A percentile compares a stretch with the other conserved stretches of the same genome.
These are phyloP conservation scores for Calephelis virginiensis DNA, from an alignment of 1,140 invertebrate species.

Conservation along the genomic window DNA sequence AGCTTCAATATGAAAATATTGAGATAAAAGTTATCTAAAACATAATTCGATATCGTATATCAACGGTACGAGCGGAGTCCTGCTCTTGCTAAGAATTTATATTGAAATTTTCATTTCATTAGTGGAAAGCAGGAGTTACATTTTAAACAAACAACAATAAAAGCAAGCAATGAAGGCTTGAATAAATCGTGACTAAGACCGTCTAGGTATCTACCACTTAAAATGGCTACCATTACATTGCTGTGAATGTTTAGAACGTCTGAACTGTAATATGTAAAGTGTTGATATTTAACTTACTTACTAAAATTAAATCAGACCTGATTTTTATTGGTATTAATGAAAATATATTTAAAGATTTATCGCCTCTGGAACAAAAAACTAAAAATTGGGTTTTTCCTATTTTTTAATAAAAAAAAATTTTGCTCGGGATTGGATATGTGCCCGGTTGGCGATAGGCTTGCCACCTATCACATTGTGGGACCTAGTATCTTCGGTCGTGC, in stretches of 20 bases:
- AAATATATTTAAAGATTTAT: too few relatives aligned
- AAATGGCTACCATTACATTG: conserved; percentile 32
- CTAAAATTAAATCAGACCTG: too few relatives aligned
- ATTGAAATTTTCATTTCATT: conserved; percentile 55
- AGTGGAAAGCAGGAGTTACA: conserved; percentile 41
- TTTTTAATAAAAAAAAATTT: too few relatives aligned
- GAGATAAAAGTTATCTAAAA: neutral
- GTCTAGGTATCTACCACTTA: conserved; percentile 26
- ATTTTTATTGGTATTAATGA: too few relatives aligned
- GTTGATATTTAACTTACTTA: too few relatives aligned
- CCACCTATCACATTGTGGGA: too few relatives aligned
- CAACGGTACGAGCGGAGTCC: neutral
- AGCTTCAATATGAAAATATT: neutral
- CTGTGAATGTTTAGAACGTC: conserved; percentile 18
- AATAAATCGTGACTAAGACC: conserved; percentile 50
- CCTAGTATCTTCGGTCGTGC: too few relatives aligned
- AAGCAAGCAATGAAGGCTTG: conserved; percentile 39
- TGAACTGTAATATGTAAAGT: too few relatives aligned
- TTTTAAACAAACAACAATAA: conserved; percentile 59
- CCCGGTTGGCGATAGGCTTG: too few relatives aligned
- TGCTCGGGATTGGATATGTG: too few relatives aligned
- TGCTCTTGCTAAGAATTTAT: conserved; percentile 20
- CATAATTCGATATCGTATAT: conserved; percentile 7
- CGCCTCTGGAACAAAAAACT: too few relatives aligned
- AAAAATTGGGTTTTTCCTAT: too few relatives aligned